phyloP scores from a whole-genome alignment of 2,113 vertebrate species.

The Mobula hypostoma region DNA sequence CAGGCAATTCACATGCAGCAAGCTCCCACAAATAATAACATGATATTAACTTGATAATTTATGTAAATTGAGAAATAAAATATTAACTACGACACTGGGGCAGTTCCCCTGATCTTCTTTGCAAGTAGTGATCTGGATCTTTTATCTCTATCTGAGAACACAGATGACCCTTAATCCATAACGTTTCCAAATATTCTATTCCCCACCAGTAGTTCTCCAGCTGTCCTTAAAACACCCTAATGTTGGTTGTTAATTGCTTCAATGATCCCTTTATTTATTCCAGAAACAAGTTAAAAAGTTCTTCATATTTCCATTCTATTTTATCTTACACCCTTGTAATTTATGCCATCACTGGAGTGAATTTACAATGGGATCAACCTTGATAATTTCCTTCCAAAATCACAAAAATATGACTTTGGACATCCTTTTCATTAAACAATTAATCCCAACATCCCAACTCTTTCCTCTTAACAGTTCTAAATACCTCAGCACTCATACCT shows the following conservation, averaged over 20 bases:
- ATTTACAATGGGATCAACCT: not conserved
- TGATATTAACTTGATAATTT: not conserved
- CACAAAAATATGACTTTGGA: not conserved
- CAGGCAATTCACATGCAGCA: not conserved
- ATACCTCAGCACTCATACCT: constrained; percentile 52
- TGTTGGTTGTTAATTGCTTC: not conserved
- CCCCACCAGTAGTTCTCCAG: not conserved
- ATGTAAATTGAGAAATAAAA: no score
- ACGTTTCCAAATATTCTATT: not conserved
- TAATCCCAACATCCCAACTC: not conserved
- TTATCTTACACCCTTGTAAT: not conserved
- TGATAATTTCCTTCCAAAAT: not conserved
- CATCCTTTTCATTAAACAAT: not conserved
- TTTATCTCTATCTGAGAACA: no score
- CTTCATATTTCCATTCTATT: not conserved
- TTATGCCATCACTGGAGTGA: not conserved
- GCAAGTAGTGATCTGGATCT: no score
- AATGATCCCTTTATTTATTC: not conserved
- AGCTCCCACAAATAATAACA: not conserved
- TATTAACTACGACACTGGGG: no score
- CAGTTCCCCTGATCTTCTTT: no score
- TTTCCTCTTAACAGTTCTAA: not conserved
- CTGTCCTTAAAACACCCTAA: not conserved
- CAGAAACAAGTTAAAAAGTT: not conserved
- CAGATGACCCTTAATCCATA: not conserved